These are phyloP conservation scores for Megaceryle maxima DNA, from an alignment of 2,113 vertebrate species.

Conservation along the genomic window DNA sequence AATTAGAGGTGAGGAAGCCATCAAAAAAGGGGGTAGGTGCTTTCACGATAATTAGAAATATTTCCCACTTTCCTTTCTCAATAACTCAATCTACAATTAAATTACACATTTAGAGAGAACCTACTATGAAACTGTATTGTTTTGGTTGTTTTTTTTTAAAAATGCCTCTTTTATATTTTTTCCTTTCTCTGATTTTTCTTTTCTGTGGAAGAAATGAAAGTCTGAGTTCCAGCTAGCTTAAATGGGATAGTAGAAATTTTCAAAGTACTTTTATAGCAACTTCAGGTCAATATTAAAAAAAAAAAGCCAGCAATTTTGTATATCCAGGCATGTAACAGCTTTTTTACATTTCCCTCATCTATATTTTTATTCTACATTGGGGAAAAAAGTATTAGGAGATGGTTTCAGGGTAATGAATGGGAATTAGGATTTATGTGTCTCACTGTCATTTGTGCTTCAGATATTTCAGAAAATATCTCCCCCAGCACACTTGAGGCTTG, in stretches of 20 bases:
- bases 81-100: not conserved
- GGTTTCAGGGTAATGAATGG: constrained; percentile 1
- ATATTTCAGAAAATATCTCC: not conserved
- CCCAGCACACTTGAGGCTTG: not conserved
- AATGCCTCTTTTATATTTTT: not conserved
- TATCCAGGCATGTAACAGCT: not conserved
- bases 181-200: not conserved
- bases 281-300: not conserved
- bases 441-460: not conserved
- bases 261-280: not conserved
- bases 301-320: not conserved
- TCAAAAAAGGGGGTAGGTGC: not conserved
- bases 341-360: not conserved
- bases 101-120: not conserved
- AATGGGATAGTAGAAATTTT: not conserved
- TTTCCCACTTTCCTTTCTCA: not conserved
- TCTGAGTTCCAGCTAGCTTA: not conserved
- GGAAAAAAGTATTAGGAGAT: not conserved
- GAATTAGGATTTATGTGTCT: not conserved
- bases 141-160: not conserved
- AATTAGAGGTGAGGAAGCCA: not conserved
- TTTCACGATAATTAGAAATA: not conserved
- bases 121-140: not conserved
- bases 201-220: not conserved
- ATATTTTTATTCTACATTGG: not conserved